These are phyloP conservation scores for Rhombomys opimus DNA, from an alignment of 2,113 vertebrate genomes.

Conservation along the genomic window DNA sequence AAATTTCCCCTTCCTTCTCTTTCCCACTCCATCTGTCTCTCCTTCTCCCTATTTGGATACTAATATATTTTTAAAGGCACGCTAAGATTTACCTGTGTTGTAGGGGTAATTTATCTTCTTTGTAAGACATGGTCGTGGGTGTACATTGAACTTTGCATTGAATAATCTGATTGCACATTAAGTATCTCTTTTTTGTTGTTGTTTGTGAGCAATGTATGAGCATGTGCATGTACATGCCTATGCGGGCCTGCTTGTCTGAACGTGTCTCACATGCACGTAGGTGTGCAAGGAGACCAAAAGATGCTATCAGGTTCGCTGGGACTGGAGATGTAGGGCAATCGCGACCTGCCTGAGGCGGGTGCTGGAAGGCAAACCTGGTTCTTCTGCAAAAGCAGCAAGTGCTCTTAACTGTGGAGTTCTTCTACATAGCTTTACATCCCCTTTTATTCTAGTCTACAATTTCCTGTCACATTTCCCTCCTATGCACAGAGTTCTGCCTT, in stretches of 20 bases:
- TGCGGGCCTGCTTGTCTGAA: not conserved
- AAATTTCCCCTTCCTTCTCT: not conserved
- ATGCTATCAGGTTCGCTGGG: not conserved
- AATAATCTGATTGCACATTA: not conserved
- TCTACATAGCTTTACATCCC: slow-evolving; percentile 11
- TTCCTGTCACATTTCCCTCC: slow-evolving; percentile 9
- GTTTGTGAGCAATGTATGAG: too few relatives aligned
- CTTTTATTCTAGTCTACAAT: not conserved
- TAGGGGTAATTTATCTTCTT: slow-evolving; percentile 11
- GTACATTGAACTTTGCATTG: slow-evolving; percentile 11
- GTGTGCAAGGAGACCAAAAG: not conserved
- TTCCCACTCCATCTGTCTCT: not conserved
- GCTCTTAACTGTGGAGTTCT: not conserved
- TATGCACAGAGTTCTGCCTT: slow-evolving; percentile 4
- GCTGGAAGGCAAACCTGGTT: not conserved
- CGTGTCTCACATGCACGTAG: not conserved
- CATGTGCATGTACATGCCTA: not conserved
- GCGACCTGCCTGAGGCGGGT: not conserved
- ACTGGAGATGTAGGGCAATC: not conserved
- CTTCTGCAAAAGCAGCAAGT: not conserved
- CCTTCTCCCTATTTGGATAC: not conserved
- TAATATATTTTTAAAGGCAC: not conserved
- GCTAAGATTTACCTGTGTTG: not conserved
- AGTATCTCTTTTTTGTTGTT: not conserved
- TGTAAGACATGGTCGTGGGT: not conserved